These are phyloP conservation scores for Pseudopodoces humilis DNA, from an alignment of 2,113 vertebrate genomes.

Conservation along the genomic window DNA sequence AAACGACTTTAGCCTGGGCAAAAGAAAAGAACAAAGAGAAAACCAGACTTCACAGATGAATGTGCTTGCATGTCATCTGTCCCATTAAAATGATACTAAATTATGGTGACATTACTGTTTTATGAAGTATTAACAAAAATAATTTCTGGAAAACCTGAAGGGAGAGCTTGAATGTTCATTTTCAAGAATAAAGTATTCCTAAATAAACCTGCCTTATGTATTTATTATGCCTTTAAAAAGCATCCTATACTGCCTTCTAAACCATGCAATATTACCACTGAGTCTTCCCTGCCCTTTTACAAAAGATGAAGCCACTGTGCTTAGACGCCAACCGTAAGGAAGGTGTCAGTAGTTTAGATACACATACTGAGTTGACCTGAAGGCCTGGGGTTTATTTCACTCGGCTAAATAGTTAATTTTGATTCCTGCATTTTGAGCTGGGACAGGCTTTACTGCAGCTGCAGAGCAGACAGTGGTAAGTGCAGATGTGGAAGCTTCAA, in stretches of 20 bases:
- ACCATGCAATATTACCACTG: background rate
- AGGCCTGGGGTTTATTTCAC: background rate
- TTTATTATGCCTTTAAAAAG: background rate
- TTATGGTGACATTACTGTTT: background rate
- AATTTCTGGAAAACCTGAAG: background rate
- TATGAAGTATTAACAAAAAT: background rate
- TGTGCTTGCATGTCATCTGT: background rate
- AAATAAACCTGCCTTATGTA: background rate
- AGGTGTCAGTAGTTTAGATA: background rate
- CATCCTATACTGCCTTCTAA: background rate
- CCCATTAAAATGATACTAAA: background rate
- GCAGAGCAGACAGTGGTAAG: background rate
- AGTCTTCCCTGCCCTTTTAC: background rate
- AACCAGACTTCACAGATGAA: background rate
- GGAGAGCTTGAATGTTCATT: background rate
- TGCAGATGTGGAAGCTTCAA: background rate
- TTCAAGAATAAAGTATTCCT: background rate
- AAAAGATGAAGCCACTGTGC: background rate
- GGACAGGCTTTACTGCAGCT: background rate
- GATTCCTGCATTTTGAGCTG: background rate
- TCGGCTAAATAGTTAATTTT: background rate
- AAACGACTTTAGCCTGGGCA: background rate
- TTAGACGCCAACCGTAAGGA: background rate
- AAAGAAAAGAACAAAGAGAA: conserved; percentile 17
- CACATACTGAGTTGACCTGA: background rate